Evolutionary conservation across 2,888 invertebrate genomes (phyloP).

Genomic region (Steromphala cineraria): DNA sequence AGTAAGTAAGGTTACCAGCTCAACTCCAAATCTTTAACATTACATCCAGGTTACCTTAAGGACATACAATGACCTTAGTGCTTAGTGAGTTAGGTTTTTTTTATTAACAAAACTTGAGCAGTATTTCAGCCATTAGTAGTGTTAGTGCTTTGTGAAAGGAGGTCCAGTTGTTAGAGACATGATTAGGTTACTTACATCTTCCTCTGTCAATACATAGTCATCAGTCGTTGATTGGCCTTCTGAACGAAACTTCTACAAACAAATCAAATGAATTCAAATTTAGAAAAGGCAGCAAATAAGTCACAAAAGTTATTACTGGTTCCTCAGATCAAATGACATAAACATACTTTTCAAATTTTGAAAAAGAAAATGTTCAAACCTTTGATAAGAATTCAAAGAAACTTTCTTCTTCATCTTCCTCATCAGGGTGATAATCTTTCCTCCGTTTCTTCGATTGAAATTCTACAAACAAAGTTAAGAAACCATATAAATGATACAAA

Average conservation of each 20-base stretch:
- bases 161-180: too few relatives aligned
- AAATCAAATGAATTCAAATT: neutral
- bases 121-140: too few relatives aligned
- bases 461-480: neutral
- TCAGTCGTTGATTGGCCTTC: neutral
- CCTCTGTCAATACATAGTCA: neutral
- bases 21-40: too few relatives aligned
- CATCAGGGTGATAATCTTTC: neutral
- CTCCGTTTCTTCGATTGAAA: neutral
- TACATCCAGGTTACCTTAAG: too few relatives aligned
- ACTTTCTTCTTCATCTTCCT: neutral
- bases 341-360: neutral
- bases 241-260: neutral
- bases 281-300: too few relatives aligned
- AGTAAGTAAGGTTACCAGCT: too few relatives aligned
- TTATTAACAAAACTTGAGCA: too few relatives aligned
- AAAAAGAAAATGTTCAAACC: neutral
- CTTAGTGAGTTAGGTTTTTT: too few relatives aligned
- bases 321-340: neutral
- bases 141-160: too few relatives aligned
- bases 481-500: neutral
- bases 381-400: neutral
- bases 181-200: neutral
- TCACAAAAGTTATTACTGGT: too few relatives aligned
- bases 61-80: too few relatives aligned